Evolutionary conservation across 2,888 invertebrate species (phyloP), one percentile per base, ranked within the genome.

Genomic region (Cabera pusaria): DNA sequence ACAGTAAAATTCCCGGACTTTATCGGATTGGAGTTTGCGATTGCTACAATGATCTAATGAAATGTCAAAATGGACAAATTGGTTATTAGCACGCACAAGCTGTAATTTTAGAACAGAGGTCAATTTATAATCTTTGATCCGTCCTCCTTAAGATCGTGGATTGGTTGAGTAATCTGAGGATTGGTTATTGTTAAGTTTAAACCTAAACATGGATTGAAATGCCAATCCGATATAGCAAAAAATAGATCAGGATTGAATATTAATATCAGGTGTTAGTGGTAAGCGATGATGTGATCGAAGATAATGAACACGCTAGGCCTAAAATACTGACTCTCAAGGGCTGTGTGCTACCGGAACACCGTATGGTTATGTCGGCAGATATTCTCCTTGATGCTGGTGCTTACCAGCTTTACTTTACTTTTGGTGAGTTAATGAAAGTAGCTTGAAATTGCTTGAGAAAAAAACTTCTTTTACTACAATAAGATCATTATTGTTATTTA

Each of bases 61-160:
- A 28, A 28, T 9, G 18, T 28, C 28, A 28, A 28, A 28, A 19
- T 28, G 1, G 28, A 19, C 11, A 19, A 19, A 28, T 26, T 12
- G 17, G 17, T 26, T 26, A 26, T 26, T 17, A 18, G 8, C 18
- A 26, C 1, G 17, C 9, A 3, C 17, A 3, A 17, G 6, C 17
- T 26, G 26, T 17, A 7, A 26, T 26, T 26, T 26, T 18, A 9
- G 10, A 10, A 23, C 23, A 5, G 23, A 23, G 23, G 23, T 0
- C 11, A 5, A 23, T 23, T 10, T 5, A 4, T 23, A 23, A 23
- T 23, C 23, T 2, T 8, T 1, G 23, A 23, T 23, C 14, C 14
- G 14, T 14, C 14, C 14, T 14, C 14, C 14, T 8, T 4, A 21
- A 8, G 20, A 6, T 20, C n/a, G 6, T 20, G 7, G 20, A 20